phyloP scores from a whole-genome alignment of 2,113 vertebrate genomes.

The Eclectus roratus region DNA sequence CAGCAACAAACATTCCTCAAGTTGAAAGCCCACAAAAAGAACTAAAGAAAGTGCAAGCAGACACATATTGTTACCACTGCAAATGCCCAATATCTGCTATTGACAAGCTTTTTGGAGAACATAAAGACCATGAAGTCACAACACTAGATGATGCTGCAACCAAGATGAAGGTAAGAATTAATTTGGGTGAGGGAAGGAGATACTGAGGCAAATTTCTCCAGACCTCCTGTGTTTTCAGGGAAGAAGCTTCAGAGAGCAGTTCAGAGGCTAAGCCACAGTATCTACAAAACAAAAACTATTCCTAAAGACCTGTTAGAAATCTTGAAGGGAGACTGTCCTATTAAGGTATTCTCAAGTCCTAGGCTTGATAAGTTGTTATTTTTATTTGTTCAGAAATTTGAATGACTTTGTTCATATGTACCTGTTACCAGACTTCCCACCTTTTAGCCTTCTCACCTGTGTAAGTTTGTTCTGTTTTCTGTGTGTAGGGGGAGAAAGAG shows the following conservation, averaged over 20 bases:
- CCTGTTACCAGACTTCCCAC: not conserved
- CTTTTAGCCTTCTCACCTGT: not conserved
- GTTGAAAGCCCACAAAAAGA: constrained; percentile 73
- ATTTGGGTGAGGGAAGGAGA: not conserved
- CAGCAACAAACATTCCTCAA: constrained; percentile 51
- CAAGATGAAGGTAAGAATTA: constrained; percentile 84
- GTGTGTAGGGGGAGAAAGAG: not conserved
- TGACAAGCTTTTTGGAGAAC: constrained; percentile 77
- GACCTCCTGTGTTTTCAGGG: not conserved
- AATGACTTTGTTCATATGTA: not conserved
- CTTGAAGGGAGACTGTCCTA: not conserved
- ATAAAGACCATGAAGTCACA: constrained; percentile 83
- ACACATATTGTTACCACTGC: constrained; percentile 88
- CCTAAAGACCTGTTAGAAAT: not conserved
- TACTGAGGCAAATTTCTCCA: not conserved
- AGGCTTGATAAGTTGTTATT: not conserved
- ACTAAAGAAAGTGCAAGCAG: constrained; percentile 76
- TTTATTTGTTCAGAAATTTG: not conserved
- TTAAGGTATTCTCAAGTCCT: not conserved
- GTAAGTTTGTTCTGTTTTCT: not conserved
- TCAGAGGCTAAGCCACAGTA: not conserved
- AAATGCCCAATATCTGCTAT: constrained; percentile 82
- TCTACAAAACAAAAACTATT: not conserved
- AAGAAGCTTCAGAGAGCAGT: not conserved
- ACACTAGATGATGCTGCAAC: constrained; percentile 82